Evolutionary conservation across 2,797 vertebrate genomes (phyloP), one percentile per base, ranked within the genome.

Genomic region (Poecilia gillii): DNA sequence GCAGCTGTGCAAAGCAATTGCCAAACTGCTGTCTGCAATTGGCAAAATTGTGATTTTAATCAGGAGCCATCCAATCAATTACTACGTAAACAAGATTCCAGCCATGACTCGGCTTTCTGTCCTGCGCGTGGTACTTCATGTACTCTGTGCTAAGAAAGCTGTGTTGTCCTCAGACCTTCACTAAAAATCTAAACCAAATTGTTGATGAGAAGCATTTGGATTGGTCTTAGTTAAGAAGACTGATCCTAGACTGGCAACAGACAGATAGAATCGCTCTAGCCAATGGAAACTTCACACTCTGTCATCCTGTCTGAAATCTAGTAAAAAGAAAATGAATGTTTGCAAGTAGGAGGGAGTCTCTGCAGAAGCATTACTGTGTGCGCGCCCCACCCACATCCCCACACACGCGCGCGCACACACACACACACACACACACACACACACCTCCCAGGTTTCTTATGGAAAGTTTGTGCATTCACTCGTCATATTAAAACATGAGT

Each of bases 251-350:
- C 85, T 89, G 85, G 89, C 78, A 71, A 84, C 85, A 91, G 78
- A 46, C 78, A 87, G 84, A 94, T 91, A 91, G 79, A 80, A 86
- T 89, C 88, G 74, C 28, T 78, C 49, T 90, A 90, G 90, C 90
- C 72, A 86, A 86, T 81, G 82, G 91, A 91, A 89, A 89, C 72
- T 46, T 77, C 85, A 64, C 73, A 46, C 77, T 57, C 55, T 87
- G 83, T 84, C 85, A 90, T 81, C 81, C 82, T 81, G 84, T 75
- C 82, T 88, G 81, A 86, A 91, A 85, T 91, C 81, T 81, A 81
- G 43, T 87, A 73, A 64, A 75, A 68, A 81, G 80, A 72, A 31
- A 75, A 14, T 16, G 51, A 55, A 70, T 73, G 39, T 86, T 84
- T 85, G 31, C 46, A 72, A 77, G 47, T 76, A 77, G 73, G 41